Evolutionary conservation across 1,140 invertebrate species (phyloP).

Genomic region (Drosophila suzukii): DNA sequence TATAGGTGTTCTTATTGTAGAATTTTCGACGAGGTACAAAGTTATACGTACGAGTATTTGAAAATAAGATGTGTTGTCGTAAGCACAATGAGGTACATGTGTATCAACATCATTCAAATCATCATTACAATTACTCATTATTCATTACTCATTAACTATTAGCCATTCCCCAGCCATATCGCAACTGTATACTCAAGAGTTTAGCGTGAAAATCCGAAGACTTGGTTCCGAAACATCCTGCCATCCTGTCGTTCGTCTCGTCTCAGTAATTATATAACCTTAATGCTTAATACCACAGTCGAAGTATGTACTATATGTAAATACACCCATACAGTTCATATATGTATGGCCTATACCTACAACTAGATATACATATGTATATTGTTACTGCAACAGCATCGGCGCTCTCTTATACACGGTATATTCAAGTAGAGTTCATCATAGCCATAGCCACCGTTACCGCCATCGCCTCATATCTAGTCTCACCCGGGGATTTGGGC

Average conservation of each 20-base stretch:
- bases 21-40: constrained; percentile 79
- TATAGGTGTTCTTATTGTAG: constrained; percentile 63
- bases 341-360: constrained; percentile 52
- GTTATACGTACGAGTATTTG: constrained; percentile 67
- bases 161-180: constrained; percentile 2
- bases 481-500: constrained; percentile 30
- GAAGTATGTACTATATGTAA: constrained; percentile 77
- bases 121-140: constrained; percentile 21
- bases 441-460: not conserved
- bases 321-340: constrained; percentile 41
- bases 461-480: constrained; percentile 7
- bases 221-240: constrained; percentile 27
- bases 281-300: constrained; percentile 84
- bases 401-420: constrained; percentile 69
- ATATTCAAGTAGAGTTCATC: constrained; percentile 65
- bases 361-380: constrained; percentile 62
- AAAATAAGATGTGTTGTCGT: constrained; percentile 67
- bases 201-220: constrained; percentile 42
- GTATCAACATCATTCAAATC: constrained; percentile 78
- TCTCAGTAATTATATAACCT: constrained; percentile 63
- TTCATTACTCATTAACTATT: not conserved
- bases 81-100: constrained; percentile 81
- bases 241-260: constrained; percentile 10
- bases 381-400: constrained; percentile 72
- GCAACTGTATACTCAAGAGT: constrained; percentile 16